Conservation (phyloP, 2,888 invertebrate species). For the Poecilobothrus nobilitatus region DNA sequence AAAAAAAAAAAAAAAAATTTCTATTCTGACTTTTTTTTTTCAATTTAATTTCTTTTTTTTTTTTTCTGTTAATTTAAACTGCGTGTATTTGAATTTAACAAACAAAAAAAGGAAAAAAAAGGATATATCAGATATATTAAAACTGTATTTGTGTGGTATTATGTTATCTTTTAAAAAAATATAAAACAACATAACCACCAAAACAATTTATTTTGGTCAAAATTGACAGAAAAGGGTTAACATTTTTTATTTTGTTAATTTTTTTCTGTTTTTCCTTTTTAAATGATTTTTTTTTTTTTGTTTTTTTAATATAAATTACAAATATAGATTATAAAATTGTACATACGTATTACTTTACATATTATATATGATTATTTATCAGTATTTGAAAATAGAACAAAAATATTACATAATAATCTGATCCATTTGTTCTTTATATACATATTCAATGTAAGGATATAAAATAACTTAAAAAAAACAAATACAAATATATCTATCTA, state of each 20-base stretch:
- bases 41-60: too few species aligned
- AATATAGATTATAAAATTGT: too few species aligned
- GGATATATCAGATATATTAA: neutral
- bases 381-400: neutral
- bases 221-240: conserved; percentile 5
- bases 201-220: conserved; percentile 6
- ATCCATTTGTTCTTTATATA: neutral
- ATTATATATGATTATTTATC: too few species aligned
- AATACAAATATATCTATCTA: neutral
- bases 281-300: neutral
- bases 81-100: too few species aligned
- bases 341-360: neutral
- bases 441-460: neutral
- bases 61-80: too few species aligned
- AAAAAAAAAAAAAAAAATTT: too few species aligned
- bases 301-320: neutral
- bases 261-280: neutral
- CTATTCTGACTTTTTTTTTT: too few species aligned
- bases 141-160: neutral
- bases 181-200: conserved; percentile 1
- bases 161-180: conserved; percentile 2
- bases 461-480: neutral
- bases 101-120: too few species aligned
- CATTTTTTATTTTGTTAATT: neutral
- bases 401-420: neutral